phyloP scores from a whole-genome alignment of 2,113 vertebrate genomes.

The Ameiurus melas region DNA sequence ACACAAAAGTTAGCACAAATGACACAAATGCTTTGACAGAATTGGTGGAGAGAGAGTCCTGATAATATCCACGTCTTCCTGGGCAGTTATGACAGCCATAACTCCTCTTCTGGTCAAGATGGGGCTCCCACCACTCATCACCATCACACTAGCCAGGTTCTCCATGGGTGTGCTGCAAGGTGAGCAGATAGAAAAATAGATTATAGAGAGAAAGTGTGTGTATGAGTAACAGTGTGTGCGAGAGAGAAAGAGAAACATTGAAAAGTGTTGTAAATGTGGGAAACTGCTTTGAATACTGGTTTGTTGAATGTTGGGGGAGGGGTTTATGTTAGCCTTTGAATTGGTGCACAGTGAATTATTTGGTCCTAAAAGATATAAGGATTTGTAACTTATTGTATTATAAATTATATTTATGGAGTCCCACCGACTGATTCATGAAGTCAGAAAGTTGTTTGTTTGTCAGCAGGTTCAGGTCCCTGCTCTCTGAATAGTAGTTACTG shows the following conservation, averaged over 20 bases:
- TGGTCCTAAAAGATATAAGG: not conserved
- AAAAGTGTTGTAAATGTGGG: not conserved
- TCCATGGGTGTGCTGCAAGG: conserved; percentile 89
- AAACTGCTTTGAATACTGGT: not conserved
- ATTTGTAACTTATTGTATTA: not conserved
- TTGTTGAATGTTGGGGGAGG: not conserved
- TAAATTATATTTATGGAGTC: not conserved
- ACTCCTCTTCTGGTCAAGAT: conserved; percentile 77
- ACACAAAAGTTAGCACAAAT: not conserved
- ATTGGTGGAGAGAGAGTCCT: conserved; percentile 87
- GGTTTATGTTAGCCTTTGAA: not conserved
- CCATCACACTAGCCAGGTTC: conserved; percentile 78
- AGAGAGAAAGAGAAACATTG: not conserved
- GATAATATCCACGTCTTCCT: conserved; percentile 78
- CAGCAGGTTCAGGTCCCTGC: not conserved
- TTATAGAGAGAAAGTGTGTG: not conserved
- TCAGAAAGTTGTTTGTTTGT: not conserved
- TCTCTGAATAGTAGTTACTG: not conserved
- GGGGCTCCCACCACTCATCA: conserved; percentile 69
- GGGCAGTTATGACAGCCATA: conserved; percentile 75
- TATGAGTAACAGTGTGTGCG: not conserved
- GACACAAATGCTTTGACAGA: conserved; percentile 60
- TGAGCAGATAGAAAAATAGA: conserved; percentile 60
- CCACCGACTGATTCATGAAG: not conserved
- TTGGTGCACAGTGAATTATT: not conserved